Conservation (phyloP, 2,888 invertebrate genomes). For the Drosophila multiciliata region DNA sequence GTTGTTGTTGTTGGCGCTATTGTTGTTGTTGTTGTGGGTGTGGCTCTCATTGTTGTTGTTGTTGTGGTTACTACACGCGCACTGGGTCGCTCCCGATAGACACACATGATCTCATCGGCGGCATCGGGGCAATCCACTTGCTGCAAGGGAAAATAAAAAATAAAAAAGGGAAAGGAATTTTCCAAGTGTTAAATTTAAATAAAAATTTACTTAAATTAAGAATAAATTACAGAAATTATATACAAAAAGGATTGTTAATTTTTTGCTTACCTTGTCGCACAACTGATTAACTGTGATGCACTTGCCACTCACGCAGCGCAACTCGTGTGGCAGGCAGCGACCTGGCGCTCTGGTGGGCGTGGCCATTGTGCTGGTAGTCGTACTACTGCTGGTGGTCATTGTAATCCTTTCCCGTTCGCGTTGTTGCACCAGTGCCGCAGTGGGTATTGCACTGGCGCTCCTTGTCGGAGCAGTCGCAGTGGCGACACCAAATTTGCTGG, state of each 20-base stretch:
- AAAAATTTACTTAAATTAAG: neutral
- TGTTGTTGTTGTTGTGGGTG: constrained; percentile 28
- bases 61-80: constrained; percentile 47
- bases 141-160: constrained; percentile 52
- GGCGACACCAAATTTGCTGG: constrained; percentile 53
- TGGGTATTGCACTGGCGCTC: constrained; percentile 68
- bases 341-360: constrained; percentile 38
- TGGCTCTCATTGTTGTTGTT: constrained; percentile 18
- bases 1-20: constrained; percentile 28
- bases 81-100: constrained; percentile 85
- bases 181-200: no score
- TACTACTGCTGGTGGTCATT: constrained; percentile 7
- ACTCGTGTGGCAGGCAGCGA: constrained; percentile 85
- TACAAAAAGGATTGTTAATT: neutral
- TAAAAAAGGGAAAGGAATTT: neutral
- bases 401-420: constrained; percentile 54
- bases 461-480: constrained; percentile 71
- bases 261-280: constrained; percentile 86
- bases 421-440: constrained; percentile 57
- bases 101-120: constrained; percentile 88
- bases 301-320: constrained; percentile 88
- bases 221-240: neutral
- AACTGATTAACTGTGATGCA: constrained; percentile 88
- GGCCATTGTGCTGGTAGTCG: constrained; percentile 20
- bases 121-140: constrained; percentile 87